phyloP scores from a whole-genome alignment of 1,140 invertebrate genomes.

The Drosophila littoralis region DNA sequence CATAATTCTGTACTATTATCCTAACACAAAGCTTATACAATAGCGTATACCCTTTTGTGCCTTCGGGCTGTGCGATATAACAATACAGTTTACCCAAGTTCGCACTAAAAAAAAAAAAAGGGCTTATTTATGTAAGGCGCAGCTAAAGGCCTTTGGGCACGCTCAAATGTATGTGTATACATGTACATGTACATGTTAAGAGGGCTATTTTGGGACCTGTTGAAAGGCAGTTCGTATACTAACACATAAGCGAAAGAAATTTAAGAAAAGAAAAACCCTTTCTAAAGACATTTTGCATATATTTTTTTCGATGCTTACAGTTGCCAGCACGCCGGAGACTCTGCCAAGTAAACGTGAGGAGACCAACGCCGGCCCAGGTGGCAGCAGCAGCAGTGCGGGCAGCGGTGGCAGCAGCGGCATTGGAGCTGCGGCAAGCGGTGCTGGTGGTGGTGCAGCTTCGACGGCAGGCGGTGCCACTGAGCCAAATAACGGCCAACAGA shows the following conservation, averaged over 20 bases:
- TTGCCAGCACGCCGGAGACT: slow-evolving; percentile 87
- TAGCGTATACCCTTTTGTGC: slow-evolving; percentile 30
- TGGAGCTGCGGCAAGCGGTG: slow-evolving; percentile 26
- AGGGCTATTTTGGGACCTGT: slow-evolving; percentile 47
- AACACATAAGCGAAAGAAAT: not conserved
- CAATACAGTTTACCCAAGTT: slow-evolving; percentile 51
- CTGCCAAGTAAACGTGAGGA: slow-evolving; percentile 85
- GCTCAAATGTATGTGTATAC: not conserved
- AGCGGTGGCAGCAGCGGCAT: slow-evolving; percentile 16
- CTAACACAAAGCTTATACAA: slow-evolving; percentile 10
- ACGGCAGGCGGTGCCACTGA: slow-evolving; percentile 32
- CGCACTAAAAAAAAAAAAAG: slow-evolving; percentile 7
- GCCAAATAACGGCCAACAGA: slow-evolving; percentile 57
- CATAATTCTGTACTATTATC: not conserved
- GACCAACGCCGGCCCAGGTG: slow-evolving; percentile 37
- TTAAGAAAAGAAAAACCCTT: slow-evolving; percentile 4
- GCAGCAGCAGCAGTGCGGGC: slow-evolving; percentile 33
- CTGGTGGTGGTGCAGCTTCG: slow-evolving; percentile 38
- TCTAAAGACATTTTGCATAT: slow-evolving; percentile 39
- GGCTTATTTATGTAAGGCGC: slow-evolving; percentile 47
- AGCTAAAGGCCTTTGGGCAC: slow-evolving; percentile 47
- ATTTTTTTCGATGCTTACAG: slow-evolving; percentile 84
- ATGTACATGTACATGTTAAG: not conserved
- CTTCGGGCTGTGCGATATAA: slow-evolving; percentile 24
- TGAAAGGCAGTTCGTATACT: slow-evolving; percentile 40